phyloP scores from a whole-genome alignment of 2,113 vertebrate species.

The Cairina moschata region DNA sequence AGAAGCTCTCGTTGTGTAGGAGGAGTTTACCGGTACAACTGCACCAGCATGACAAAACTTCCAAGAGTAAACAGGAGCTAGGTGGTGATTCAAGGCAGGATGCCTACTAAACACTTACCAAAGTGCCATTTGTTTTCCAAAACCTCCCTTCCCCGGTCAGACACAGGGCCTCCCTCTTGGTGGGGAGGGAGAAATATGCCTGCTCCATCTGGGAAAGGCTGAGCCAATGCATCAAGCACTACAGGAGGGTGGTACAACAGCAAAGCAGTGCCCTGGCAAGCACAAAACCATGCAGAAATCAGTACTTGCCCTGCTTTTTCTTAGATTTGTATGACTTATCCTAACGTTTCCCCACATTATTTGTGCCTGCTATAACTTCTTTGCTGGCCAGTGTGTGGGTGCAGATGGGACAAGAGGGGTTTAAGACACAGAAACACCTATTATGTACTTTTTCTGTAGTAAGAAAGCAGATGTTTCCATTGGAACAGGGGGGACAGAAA shows the following conservation, averaged over 20 bases:
- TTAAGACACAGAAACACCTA: not conserved
- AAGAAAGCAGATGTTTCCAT: not conserved
- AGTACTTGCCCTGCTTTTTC: not conserved
- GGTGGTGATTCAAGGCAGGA: not conserved
- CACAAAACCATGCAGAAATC: not conserved
- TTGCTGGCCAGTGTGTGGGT: accelerated
- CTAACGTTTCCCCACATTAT: accelerated
- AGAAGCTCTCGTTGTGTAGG: conserved; percentile 28
- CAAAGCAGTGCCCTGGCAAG: not conserved
- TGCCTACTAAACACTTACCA: not conserved
- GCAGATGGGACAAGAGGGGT: not conserved
- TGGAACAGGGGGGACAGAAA: not conserved
- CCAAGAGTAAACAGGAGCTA: not conserved
- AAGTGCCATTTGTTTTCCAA: not conserved
- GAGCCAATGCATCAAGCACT: not conserved
- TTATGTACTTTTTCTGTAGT: not conserved
- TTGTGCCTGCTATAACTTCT: not conserved
- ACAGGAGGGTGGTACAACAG: not conserved
- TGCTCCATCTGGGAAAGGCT: not conserved
- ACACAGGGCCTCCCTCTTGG: not conserved
- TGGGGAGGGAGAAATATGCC: not conserved
- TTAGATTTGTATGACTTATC: not conserved
- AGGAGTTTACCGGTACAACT: conserved; percentile 15
- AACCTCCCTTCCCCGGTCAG: not conserved
- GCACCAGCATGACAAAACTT: conserved; percentile 9